A percentile compares a stretch with the other conserved stretches of the same genome.
Evolutionary conservation across 2,113 vertebrate species (phyloP).

Genomic region (Noturus placidus): DNA sequence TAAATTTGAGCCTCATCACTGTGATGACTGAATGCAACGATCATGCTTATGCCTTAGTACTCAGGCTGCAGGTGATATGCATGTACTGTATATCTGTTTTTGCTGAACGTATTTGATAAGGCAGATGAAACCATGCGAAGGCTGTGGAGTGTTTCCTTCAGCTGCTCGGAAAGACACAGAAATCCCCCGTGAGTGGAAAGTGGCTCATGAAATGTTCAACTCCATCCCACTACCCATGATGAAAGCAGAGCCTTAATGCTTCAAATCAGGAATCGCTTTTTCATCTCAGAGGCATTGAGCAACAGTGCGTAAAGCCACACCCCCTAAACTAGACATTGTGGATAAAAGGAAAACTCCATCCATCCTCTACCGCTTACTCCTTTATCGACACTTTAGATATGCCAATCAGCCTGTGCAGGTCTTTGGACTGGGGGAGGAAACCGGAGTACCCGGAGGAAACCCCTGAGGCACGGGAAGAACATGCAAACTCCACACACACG

Average conservation of each 20-base stretch:
- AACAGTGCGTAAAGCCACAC: background rate
- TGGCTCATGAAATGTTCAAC: background rate
- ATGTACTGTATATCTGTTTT: background rate
- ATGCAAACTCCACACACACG: too few species aligned
- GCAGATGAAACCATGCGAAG: constrained; percentile 23
- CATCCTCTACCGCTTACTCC: too few species aligned
- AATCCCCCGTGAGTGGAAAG: background rate
- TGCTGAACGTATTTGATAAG: background rate
- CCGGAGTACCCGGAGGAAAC: too few species aligned
- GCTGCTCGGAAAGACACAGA: background rate
- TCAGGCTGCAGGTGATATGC: background rate
- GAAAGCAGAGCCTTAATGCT: background rate
- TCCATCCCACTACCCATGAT: background rate
- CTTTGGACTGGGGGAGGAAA: too few species aligned
- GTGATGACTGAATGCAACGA: constrained; percentile 5
- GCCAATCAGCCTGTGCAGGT: too few species aligned
- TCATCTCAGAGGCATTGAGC: background rate
- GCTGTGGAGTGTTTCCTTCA: background rate
- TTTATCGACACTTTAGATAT: too few species aligned
- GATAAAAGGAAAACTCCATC: background rate
- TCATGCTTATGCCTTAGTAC: constrained; percentile 19
- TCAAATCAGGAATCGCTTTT: background rate
- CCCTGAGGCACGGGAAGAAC: too few species aligned
- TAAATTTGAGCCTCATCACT: background rate
- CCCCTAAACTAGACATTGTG: background rate